Percentiles rank a stretch among this genome's conserved stretches.
Conservation (phyloP, 2,888 invertebrate species). For the Sesia apiformis region DNA sequence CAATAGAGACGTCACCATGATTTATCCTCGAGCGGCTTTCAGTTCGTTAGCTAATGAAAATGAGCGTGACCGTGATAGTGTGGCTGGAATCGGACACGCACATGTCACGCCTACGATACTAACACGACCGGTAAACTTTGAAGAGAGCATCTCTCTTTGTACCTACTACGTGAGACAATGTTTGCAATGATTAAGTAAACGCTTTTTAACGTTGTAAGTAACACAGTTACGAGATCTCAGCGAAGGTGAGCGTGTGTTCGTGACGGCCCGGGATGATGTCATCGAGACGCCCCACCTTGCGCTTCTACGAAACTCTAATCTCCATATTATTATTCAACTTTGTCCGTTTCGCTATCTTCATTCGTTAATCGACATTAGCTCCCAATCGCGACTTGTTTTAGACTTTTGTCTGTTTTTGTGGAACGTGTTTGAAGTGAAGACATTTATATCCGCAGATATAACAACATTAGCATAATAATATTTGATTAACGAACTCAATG, state of each 20-base stretch:
- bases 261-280: constrained; percentile 49
- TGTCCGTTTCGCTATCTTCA: constrained; percentile 37
- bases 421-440: no score
- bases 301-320: constrained; percentile 60
- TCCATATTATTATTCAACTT: constrained; percentile 53
- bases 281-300: constrained; percentile 44
- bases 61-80: constrained; percentile 42
- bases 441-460: no score
- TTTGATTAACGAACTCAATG: no score
- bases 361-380: constrained; percentile 35
- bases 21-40: constrained; percentile 13
- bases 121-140: not conserved
- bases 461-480: no score
- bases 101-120: constrained; percentile 22
- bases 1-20: constrained; percentile 2
- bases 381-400: constrained; percentile 43
- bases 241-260: constrained; percentile 28
- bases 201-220: not conserved
- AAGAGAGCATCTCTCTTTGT: not conserved
- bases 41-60: constrained; percentile 53
- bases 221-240: not conserved
- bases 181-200: no score
- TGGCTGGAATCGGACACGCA: constrained; percentile 18
- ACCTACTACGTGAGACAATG: not conserved
- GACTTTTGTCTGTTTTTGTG: no score